Evolutionary conservation across 2,113 vertebrate genomes (phyloP).

Genomic region (Eptesicus fuscus): DNA sequence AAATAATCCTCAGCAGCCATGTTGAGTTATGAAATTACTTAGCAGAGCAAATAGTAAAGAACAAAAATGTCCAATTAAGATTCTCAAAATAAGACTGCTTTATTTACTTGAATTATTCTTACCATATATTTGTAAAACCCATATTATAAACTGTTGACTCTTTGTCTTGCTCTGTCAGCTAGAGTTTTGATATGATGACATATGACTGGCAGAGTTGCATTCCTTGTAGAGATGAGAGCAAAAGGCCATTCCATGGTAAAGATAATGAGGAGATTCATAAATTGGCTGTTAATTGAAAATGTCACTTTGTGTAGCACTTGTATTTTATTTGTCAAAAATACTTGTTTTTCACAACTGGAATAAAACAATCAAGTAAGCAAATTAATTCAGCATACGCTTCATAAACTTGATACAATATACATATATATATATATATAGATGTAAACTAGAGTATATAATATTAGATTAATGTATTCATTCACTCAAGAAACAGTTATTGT

Average conservation of each 20-base stretch:
- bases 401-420: conserved; percentile 15
- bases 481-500: neutral
- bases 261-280: conserved; percentile 22
- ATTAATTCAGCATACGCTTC: neutral
- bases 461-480: neutral
- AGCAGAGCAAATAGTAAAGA: neutral
- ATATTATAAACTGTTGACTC: neutral
- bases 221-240: neutral
- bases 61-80: neutral
- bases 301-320: neutral
- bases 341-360: conserved; percentile 2
- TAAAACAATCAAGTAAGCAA: conserved; percentile 8
- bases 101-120: neutral
- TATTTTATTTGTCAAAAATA: conserved; percentile 39
- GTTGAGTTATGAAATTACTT: conserved; percentile 8
- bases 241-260: neutral
- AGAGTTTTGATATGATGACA: conserved; percentile 53
- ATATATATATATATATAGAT: neutral
- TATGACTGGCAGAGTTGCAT: conserved; percentile 10
- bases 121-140: neutral
- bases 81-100: neutral
- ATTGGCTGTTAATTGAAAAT: conserved; percentile 21
- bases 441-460: neutral
- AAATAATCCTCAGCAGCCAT: neutral
- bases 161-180: conserved; percentile 42